A percentile compares a stretch with the other conserved stretches of the same genome.
These are phyloP conservation scores for Hypomecis punctinalis DNA, from an alignment of 2,888 invertebrate species.

Conservation along the genomic window DNA sequence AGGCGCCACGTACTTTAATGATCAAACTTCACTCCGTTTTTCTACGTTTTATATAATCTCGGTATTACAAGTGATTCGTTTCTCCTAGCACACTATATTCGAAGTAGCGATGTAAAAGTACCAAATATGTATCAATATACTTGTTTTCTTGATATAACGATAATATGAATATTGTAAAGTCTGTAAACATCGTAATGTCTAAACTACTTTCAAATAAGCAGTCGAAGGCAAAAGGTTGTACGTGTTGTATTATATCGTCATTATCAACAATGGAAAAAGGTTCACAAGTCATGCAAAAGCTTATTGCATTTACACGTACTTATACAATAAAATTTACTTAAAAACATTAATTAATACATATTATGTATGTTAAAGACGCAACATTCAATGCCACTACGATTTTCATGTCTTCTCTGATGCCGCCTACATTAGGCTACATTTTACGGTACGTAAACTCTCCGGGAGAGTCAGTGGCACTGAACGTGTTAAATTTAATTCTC, in stretches of 20 bases:
- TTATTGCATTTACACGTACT: constrained; percentile 51
- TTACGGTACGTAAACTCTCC: too few species aligned
- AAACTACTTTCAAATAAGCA: constrained; percentile 58
- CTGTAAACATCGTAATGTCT: constrained; percentile 35
- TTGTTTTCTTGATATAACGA: constrained; percentile 21
- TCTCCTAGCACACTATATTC: constrained; percentile 2
- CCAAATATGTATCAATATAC: constrained; percentile 44
- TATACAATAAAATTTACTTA: constrained; percentile 48
- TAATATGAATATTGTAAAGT: constrained; percentile 11
- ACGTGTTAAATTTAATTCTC: too few species aligned
- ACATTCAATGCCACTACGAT: too few species aligned
- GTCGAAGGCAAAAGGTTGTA: constrained; percentile 67
- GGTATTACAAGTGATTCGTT: constrained; percentile 6
- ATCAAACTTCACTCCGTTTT: not conserved
- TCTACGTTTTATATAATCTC: constrained; percentile 11
- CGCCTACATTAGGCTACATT: too few species aligned
- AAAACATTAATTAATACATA: constrained; percentile 47
- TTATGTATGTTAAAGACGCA: constrained; percentile 27
- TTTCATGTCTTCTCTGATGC: too few species aligned
- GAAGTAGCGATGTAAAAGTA: constrained; percentile 33
- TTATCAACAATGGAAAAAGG: constrained; percentile 35
- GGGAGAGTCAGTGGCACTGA: too few species aligned
- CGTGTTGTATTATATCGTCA: constrained; percentile 49
- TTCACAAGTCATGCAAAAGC: constrained; percentile 56
- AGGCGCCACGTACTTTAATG: not conserved